Percentiles rank a stretch among this genome's conserved stretches.
Evolutionary conservation across 2,113 vertebrate species (phyloP).

Genomic region (Microtus oregoni): DNA sequence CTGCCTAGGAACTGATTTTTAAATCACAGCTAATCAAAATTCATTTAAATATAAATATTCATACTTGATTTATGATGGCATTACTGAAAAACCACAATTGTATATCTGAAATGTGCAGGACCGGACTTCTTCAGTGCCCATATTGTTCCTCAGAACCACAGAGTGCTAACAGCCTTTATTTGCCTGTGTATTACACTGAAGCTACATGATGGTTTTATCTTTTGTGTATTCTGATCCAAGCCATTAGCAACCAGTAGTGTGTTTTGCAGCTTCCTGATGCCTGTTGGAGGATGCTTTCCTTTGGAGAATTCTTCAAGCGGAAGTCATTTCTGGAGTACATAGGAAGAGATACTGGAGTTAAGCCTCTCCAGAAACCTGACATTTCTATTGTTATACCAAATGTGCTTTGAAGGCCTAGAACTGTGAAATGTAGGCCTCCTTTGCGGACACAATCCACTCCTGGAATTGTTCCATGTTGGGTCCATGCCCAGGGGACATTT

Average conservation of each 20-base stretch:
- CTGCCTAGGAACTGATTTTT: background rate
- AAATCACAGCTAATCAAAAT: background rate
- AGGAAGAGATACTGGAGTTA: background rate
- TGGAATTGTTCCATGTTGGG: background rate
- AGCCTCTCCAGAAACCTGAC: background rate
- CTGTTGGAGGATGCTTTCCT: background rate
- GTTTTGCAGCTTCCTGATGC: background rate
- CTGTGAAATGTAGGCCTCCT: background rate
- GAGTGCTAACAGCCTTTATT: background rate
- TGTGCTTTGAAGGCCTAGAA: background rate
- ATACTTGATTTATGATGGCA: background rate
- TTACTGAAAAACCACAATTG: background rate
- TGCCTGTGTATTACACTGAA: background rate
- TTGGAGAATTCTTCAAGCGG: background rate
- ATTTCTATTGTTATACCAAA: background rate
- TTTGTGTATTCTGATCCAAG: background rate
- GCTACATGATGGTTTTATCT: background rate
- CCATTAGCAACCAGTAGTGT: background rate
- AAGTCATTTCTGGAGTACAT: background rate
- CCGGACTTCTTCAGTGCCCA: background rate
- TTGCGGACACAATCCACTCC: background rate
- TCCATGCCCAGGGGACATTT: background rate
- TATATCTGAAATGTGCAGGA: background rate
- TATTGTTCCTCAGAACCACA: background rate
- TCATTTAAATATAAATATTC: background rate